Conservation (phyloP, 1,140 invertebrate genomes). For the Ylistrum balloti region DNA sequence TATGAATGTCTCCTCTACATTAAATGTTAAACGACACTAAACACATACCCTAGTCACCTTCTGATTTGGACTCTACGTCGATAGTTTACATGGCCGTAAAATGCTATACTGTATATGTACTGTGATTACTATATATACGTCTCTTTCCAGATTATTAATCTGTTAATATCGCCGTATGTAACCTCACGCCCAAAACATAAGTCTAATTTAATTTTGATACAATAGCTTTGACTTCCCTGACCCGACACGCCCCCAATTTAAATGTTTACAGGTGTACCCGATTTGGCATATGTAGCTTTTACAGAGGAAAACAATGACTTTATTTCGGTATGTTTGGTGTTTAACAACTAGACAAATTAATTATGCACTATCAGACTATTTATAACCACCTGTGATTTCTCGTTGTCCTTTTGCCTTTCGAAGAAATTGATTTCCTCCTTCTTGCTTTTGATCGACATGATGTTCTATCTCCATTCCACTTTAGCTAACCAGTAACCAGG, state of each 20-base stretch:
- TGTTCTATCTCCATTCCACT: not conserved
- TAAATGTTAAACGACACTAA: too few relatives aligned
- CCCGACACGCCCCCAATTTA: not conserved
- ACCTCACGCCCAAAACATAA: too few relatives aligned
- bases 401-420: constrained; percentile 1
- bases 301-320: not conserved
- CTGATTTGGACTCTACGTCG: too few relatives aligned
- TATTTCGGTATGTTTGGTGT: not conserved
- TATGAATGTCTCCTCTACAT: too few relatives aligned
- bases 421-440: constrained; percentile 9
- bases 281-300: not conserved
- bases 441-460: not conserved
- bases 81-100: too few relatives aligned
- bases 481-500: not conserved
- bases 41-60: too few relatives aligned
- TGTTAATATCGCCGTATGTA: too few relatives aligned
- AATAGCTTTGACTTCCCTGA: not conserved
- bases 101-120: too few relatives aligned
- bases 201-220: too few relatives aligned
- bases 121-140: too few relatives aligned
- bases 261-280: not conserved
- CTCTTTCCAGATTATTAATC: too few relatives aligned
- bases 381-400: constrained; percentile 27
- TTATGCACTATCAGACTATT: not conserved
- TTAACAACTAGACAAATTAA: not conserved